Conservation (phyloP, 2,888 invertebrate genomes). For the Mythimna impura region DNA sequence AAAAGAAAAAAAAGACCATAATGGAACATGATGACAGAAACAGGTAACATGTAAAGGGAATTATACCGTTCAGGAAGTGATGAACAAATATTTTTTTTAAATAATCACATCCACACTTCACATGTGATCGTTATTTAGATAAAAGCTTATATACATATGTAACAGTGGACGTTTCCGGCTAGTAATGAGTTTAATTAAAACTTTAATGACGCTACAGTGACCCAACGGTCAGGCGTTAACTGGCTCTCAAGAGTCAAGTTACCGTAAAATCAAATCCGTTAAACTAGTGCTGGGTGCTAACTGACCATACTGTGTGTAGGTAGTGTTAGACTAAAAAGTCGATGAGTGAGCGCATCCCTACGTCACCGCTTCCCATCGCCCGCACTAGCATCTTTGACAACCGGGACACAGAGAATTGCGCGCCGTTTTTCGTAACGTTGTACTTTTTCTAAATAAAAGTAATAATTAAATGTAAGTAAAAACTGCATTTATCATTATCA, state of each 20-base stretch:
- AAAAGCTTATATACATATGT: slow-evolving; percentile 13
- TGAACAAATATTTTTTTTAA: neutral
- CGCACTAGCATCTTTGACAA: too few species aligned
- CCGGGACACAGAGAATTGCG: too few species aligned
- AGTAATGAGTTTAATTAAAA: slow-evolving; percentile 52
- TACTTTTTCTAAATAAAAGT: too few species aligned
- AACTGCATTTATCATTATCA: too few species aligned
- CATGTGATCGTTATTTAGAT: slow-evolving; percentile 11
- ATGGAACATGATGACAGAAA: too few species aligned
- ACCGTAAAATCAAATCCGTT: slow-evolving; percentile 39
- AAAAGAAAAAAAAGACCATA: too few species aligned
- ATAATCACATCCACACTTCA: neutral
- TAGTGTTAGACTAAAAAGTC: too few species aligned
- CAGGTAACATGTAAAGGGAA: too few species aligned
- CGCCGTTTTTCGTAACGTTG: too few species aligned
- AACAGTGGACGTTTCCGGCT: slow-evolving; percentile 47
- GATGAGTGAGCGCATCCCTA: too few species aligned
- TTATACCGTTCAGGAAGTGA: neutral
- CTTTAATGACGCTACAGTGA: slow-evolving; percentile 43
- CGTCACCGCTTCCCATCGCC: too few species aligned
- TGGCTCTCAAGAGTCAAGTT: slow-evolving; percentile 39
- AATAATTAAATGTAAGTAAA: too few species aligned
- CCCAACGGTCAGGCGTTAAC: slow-evolving; percentile 42
- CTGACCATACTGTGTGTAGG: neutral
- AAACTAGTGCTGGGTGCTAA: neutral